These are phyloP conservation scores for Lophochroa leadbeateri DNA, from an alignment of 2,113 vertebrate species.

Conservation along the genomic window DNA sequence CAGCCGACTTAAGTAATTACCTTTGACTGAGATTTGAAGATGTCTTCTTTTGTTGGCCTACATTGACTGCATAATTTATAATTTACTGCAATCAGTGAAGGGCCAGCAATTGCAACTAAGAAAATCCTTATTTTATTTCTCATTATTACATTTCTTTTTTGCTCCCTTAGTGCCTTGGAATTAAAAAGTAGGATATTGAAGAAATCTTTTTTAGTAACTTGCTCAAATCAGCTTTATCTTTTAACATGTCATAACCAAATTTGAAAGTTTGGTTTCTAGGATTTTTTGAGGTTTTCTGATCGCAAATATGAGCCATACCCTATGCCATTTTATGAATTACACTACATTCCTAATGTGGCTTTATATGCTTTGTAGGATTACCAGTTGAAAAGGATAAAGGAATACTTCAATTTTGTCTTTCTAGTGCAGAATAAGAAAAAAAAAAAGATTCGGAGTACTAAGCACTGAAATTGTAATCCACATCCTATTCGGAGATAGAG, in stretches of 20 bases:
- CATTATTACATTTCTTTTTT: slow-evolving; percentile 66
- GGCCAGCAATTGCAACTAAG: slow-evolving; percentile 78
- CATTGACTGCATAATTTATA: slow-evolving; percentile 98
- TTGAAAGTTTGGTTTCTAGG: not conserved
- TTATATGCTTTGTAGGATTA: slow-evolving; percentile 56
- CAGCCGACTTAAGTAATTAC: slow-evolving; percentile 95
- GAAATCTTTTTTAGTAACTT: slow-evolving; percentile 12
- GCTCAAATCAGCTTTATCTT: not conserved
- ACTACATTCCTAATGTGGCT: not conserved
- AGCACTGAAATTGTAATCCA: slow-evolving; percentile 57
- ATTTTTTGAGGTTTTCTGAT: not conserved
- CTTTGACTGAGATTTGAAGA: slow-evolving; percentile 97
- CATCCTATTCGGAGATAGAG: slow-evolving; percentile 39
- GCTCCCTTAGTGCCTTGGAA: slow-evolving; percentile 55
- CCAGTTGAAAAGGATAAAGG: slow-evolving; percentile 51
- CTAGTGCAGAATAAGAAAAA: not conserved
- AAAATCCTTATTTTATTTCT: slow-evolving; percentile 80
- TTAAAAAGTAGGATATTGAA: slow-evolving; percentile 43
- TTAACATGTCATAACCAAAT: not conserved
- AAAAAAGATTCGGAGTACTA: slow-evolving; percentile 12
- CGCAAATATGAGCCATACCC: not conserved
- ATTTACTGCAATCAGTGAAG: slow-evolving; percentile 88
- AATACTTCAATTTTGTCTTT: slow-evolving; percentile 63
- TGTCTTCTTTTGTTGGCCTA: slow-evolving; percentile 98
- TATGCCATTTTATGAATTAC: not conserved